Evolutionary conservation across 2,113 vertebrate species (phyloP).

Genomic region (Corapipo altera): DNA sequence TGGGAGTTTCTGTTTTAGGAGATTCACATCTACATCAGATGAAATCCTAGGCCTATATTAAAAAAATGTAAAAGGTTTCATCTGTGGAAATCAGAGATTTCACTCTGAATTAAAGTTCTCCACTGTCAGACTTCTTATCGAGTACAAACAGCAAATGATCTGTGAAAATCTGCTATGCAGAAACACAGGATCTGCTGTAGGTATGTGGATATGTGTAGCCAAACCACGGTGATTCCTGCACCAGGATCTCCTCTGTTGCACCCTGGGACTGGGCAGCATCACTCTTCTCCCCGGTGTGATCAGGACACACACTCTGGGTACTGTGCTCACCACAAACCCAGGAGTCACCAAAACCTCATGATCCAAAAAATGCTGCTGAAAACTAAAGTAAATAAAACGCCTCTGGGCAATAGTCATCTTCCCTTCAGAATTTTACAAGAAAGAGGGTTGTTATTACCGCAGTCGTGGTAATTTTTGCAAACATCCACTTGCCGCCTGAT

Average conservation of each 20-base stretch:
- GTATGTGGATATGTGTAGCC: rapidly evolving
- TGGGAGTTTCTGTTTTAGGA: background rate
- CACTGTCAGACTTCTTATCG: background rate
- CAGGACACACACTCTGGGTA: too few species aligned
- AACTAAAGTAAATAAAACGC: background rate
- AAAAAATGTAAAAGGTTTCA: background rate
- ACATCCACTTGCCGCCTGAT: background rate
- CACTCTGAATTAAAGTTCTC: background rate
- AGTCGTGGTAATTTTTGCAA: too few species aligned
- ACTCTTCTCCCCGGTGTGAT: rapidly evolving
- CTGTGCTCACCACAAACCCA: background rate
- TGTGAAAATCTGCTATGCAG: background rate
- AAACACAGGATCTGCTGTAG: background rate
- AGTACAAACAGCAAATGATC: background rate
- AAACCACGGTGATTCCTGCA: rapidly evolving
- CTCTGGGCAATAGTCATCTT: background rate
- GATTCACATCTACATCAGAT: background rate
- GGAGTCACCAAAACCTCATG: background rate
- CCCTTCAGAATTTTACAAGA: background rate
- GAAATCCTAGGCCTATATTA: background rate
- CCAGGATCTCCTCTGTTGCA: rapidly evolving
- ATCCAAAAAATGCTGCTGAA: background rate
- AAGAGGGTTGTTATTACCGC: background rate
- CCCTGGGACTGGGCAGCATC: background rate
- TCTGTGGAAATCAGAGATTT: background rate